These are phyloP conservation scores for Cyanoramphus novaezelandiae DNA, from an alignment of 2,113 vertebrate species.

Conservation along the genomic window DNA sequence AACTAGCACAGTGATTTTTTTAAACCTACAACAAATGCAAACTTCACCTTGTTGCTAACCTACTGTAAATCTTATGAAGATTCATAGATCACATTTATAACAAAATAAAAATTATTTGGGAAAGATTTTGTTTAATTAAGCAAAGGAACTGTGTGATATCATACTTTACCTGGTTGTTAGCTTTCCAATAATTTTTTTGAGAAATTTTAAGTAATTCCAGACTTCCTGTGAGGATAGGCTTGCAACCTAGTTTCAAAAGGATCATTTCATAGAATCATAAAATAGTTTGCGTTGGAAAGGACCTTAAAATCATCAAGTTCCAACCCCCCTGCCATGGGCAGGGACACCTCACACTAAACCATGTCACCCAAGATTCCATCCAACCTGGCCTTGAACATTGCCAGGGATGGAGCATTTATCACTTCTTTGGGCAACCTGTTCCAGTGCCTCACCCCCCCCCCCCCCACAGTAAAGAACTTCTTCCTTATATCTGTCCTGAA, in stretches of 20 bases:
- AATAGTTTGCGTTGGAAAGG: too few relatives aligned
- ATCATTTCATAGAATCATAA: not conserved
- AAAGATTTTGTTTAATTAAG: not conserved
- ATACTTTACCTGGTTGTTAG: not conserved
- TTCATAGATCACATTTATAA: not conserved
- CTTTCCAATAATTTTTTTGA: not conserved
- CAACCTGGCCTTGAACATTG: too few relatives aligned
- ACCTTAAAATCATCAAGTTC: too few relatives aligned
- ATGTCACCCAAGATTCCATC: too few relatives aligned
- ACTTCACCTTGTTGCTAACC: not conserved
- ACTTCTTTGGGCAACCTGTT: too few relatives aligned
- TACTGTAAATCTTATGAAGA: not conserved
- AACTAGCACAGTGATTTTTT: not conserved
- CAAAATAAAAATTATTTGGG: not conserved
- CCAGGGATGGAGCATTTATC: too few relatives aligned
- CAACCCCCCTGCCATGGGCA: too few relatives aligned
- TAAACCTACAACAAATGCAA: not conserved
- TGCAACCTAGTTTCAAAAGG: not conserved
- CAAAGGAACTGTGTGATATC: not conserved
- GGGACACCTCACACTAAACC: too few relatives aligned
- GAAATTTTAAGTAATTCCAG: not conserved
- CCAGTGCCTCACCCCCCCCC: too few relatives aligned
- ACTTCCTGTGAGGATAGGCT: not conserved
- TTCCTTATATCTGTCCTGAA: too few relatives aligned
- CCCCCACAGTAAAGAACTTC: too few relatives aligned